These are phyloP conservation scores for Tor tambroides DNA, from an alignment of 2,113 vertebrate species.

Conservation along the genomic window DNA sequence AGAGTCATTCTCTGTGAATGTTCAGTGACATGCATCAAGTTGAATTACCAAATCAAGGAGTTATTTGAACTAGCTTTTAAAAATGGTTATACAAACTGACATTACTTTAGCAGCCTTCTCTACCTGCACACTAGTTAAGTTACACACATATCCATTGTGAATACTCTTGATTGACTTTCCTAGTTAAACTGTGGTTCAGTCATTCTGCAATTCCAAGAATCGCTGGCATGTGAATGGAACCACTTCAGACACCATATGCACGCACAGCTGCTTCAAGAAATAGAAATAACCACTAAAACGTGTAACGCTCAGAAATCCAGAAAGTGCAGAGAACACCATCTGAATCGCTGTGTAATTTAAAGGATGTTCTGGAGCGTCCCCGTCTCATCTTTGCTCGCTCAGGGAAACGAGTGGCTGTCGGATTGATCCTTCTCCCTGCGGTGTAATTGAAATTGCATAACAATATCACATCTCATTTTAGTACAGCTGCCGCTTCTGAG, in stretches of 20 bases:
- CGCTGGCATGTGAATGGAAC: background rate
- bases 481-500: conserved; percentile 19
- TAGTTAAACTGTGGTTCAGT: conserved; percentile 2
- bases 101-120: too few species aligned
- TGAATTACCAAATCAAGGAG: conserved; percentile 37
- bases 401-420: conserved; percentile 1
- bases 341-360: background rate
- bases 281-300: background rate
- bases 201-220: background rate
- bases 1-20: background rate
- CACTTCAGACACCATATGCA: background rate
- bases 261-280: conserved; percentile 17
- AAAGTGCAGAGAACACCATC: background rate
- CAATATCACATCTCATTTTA: conserved; percentile 43
- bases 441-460: conserved; percentile 48
- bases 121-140: background rate
- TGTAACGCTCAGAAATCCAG: conserved; percentile 8
- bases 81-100: background rate
- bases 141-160: background rate
- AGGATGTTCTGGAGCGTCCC: conserved; percentile 6
- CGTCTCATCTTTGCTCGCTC: conserved; percentile 9
- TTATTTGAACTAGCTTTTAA: background rate
- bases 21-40: background rate
- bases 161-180: background rate
- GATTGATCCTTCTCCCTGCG: conserved; percentile 34